Base-by-base conservation (phyloP, 2,888 invertebrate species). In the Nebria salina region DNA sequence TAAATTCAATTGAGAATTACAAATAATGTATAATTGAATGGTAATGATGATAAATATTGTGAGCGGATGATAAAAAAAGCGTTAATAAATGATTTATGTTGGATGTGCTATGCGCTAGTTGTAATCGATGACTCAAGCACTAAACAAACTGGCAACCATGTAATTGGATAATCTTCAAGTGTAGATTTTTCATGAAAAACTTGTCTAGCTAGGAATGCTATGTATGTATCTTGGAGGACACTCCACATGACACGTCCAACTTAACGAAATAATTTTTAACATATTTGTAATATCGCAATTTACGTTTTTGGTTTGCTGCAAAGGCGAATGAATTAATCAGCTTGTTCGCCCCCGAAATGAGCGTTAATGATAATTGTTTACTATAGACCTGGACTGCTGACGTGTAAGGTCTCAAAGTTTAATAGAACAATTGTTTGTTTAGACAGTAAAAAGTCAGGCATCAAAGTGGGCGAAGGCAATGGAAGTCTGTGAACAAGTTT, bases 101-200 rank as follows among this genome's bases (percentile, higher is more conserved):
- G 54, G 66, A 20, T 11, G 20, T 70, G 70, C 25, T 26, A 70
- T 20, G 70, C 26, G 74, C 26, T 66, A 64, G 25, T 41, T n/a
- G 64, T 81, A 81, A 81, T 81, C 81, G 81, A 81, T 76, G 81
- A 43, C 26, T 65, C 65, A 65, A 80, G 72, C 80, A 80, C 80
- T 75, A 70, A 72, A 68, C 70, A 72, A 76, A 76, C 81, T 81
- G 81, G 81, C 81, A 81, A 73, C 81, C 81, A 76, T 81, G 81
- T 81, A 81, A 81, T 81, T 81, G 81, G 81, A 81, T 81, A 81
- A 76, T 81, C 81, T 81, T 65, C 66, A 81, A 81, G 76, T 81
- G 81, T 81, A 81, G 76, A 81, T 81, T 81, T 81, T 81, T 81
- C 81, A 81, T 76, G 76, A 54, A 26, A 25, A 65, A 65, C 54